phyloP scores from a whole-genome alignment of 2,113 vertebrate genomes.

The Aleadryas rufinucha region DNA sequence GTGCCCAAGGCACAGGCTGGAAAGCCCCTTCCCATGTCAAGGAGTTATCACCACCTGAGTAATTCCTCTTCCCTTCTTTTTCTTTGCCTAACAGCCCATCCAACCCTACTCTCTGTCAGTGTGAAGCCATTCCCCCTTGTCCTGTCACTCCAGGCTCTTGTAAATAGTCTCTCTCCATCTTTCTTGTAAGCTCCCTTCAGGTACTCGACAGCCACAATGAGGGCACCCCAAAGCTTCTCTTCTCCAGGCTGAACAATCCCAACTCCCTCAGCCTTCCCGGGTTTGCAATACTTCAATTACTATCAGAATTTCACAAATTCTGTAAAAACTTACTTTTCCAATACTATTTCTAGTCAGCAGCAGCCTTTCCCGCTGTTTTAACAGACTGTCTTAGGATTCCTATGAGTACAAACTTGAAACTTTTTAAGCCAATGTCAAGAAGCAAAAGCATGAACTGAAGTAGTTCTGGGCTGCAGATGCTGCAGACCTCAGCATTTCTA shows the following conservation, averaged over 20 bases:
- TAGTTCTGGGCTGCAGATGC: background rate
- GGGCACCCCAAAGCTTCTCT: background rate
- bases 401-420: background rate
- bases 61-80: background rate
- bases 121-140: background rate
- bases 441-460: background rate
- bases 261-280: background rate
- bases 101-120: background rate
- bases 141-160: background rate
- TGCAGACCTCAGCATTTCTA: background rate
- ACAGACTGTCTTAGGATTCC: background rate
- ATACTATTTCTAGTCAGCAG: background rate
- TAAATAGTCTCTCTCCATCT: background rate
- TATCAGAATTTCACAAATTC: background rate
- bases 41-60: background rate
- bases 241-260: background rate
- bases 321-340: background rate
- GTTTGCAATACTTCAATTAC: background rate
- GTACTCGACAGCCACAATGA: background rate
- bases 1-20: background rate
- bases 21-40: background rate
- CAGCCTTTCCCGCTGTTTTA: background rate
- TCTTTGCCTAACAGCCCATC: background rate
- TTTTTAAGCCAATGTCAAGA: background rate
- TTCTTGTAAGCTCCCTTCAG: background rate